These are phyloP conservation scores for Noctua fimbriata DNA, from an alignment of 2,888 invertebrate species.

Conservation along the genomic window DNA sequence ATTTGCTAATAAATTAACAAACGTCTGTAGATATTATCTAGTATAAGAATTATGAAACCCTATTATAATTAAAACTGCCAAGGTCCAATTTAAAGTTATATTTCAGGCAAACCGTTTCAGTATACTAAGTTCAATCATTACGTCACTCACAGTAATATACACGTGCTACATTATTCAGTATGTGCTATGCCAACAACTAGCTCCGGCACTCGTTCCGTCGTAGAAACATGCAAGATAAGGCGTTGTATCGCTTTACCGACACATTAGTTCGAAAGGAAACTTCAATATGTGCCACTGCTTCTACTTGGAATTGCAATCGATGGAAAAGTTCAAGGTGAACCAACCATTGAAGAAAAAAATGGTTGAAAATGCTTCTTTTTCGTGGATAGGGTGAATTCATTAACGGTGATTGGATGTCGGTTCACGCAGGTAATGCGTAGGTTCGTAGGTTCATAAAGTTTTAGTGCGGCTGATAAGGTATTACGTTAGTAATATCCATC, in stretches of 20 bases:
- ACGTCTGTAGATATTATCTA: neutral
- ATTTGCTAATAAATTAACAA: neutral
- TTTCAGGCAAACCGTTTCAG: constrained; percentile 2
- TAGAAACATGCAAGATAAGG: constrained; percentile 50
- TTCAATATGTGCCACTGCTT: constrained; percentile 57
- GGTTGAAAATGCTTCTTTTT: constrained; percentile 53
- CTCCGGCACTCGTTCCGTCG: constrained; percentile 29
- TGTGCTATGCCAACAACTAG: constrained; percentile 27
- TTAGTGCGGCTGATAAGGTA: constrained; percentile 20
- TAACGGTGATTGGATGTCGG: constrained; percentile 49
- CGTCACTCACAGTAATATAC: constrained; percentile 20
- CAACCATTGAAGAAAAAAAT: constrained; percentile 60
- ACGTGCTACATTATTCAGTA: constrained; percentile 36
- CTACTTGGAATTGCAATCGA: constrained; percentile 71
- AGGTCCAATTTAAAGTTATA: neutral
- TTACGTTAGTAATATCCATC: constrained; percentile 22
- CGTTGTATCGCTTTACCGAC: constrained; percentile 43
- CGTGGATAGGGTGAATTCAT: constrained; percentile 55
- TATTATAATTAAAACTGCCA: neutral
- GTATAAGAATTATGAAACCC: neutral
- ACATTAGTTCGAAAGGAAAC: constrained; percentile 56
- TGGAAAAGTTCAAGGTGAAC: constrained; percentile 70
- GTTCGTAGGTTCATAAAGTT: constrained; percentile 21
- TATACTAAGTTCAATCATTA: constrained; percentile 18
- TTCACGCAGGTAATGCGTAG: constrained; percentile 43